phyloP scores from a whole-genome alignment of 2,797 vertebrate genomes.

The Decapterus maruadsi region DNA sequence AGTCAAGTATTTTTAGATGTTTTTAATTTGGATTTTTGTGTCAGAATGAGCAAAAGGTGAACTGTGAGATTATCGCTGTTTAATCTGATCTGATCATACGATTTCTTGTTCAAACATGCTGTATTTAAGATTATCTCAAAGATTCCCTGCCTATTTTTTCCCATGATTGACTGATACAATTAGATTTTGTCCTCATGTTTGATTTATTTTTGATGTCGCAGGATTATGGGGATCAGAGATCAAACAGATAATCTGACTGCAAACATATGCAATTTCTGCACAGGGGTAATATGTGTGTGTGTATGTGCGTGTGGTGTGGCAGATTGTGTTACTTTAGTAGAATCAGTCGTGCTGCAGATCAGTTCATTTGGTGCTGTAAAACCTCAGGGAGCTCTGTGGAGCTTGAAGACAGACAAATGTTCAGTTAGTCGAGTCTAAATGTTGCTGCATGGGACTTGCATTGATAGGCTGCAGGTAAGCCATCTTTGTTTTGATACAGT shows the following conservation, averaged over 20 bases:
- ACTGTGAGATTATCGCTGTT: not conserved
- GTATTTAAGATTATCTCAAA: constrained; percentile 25
- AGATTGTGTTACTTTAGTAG: constrained; percentile 44
- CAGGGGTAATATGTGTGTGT: constrained; percentile 38
- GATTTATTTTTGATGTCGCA: constrained; percentile 73
- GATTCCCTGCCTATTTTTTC: constrained; percentile 15
- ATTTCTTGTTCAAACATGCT: constrained; percentile 5
- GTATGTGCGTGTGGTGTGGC: constrained; percentile 43
- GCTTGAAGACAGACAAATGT: constrained; percentile 38
- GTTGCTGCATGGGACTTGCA: constrained; percentile 52
- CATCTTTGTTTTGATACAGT: constrained; percentile 15
- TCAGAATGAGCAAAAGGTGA: constrained; percentile 2
- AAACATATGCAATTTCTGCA: constrained; percentile 78
- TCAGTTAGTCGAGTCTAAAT: constrained; percentile 26
- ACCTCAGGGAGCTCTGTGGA: constrained; percentile 30
- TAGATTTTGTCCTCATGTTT: constrained; percentile 47
- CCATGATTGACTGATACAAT: constrained; percentile 22
- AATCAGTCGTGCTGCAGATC: constrained; percentile 38
- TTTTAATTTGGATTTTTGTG: not conserved
- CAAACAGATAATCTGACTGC: constrained; percentile 76
- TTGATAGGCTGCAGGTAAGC: constrained; percentile 64
- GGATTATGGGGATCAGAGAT: constrained; percentile 82
- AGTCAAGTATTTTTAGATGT: not conserved
- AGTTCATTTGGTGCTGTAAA: constrained; percentile 49
- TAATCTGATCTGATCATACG: not conserved